Evolutionary conservation across 2,797 vertebrate genomes (phyloP).

Genomic region (Botia almorhae): DNA sequence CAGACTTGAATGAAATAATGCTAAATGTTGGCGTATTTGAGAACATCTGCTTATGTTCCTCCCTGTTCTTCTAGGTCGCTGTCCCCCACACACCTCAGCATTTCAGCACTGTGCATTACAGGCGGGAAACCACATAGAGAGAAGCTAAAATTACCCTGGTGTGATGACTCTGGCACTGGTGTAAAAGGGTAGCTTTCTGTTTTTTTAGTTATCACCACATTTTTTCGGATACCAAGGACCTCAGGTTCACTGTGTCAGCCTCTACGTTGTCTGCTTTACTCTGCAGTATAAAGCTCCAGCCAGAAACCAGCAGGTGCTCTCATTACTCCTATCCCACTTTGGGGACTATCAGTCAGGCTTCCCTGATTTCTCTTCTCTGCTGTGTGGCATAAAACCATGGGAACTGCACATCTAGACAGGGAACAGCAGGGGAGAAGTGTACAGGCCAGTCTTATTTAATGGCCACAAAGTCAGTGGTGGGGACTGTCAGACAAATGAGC

Average conservation of each 20-base stretch:
- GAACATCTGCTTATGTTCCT: constrained; percentile 5
- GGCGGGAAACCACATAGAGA: constrained; percentile 50
- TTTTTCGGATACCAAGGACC: constrained; percentile 20
- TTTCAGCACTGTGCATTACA: constrained; percentile 37
- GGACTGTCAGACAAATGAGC: constrained; percentile 25
- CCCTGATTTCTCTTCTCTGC: constrained; percentile 33
- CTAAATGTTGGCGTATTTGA: constrained; percentile 4
- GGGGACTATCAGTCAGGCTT: constrained; percentile 30
- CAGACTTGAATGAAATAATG: constrained; percentile 14
- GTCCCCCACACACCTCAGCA: constrained; percentile 22
- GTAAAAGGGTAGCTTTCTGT: constrained; percentile 27
- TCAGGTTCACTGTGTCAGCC: constrained; percentile 21
- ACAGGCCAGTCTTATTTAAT: constrained; percentile 32
- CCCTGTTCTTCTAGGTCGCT: constrained; percentile 37
- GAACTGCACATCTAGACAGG: constrained; percentile 21
- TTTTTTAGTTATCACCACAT: constrained; percentile 53
- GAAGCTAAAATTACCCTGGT: constrained; percentile 53
- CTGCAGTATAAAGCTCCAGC: constrained; percentile 15
- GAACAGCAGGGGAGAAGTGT: constrained; percentile 24
- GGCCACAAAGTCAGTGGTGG: constrained; percentile 19
- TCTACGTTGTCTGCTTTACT: constrained; percentile 26
- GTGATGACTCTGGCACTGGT: constrained; percentile 20
- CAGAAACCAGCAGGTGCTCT: constrained; percentile 35
- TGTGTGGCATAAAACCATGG: constrained; percentile 41
- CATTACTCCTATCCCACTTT: constrained; percentile 24